These are phyloP conservation scores for Aleiodes testaceus DNA, from an alignment of 2,888 invertebrate genomes.

Conservation along the genomic window DNA sequence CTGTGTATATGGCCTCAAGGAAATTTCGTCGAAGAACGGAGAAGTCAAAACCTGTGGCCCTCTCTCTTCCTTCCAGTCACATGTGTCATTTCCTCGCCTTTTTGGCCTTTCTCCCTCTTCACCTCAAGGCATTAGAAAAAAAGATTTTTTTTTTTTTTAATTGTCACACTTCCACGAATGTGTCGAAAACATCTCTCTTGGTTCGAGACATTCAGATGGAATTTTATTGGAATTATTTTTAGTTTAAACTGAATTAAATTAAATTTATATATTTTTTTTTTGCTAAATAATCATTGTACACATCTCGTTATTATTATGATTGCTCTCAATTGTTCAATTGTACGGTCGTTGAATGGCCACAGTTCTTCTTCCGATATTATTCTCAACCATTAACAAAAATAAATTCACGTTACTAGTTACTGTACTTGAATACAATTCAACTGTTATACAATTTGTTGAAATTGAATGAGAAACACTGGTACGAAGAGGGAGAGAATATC, in stretches of 20 bases:
- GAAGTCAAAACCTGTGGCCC: constrained; percentile 29
- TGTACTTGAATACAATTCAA: background rate
- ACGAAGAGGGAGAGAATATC: constrained; percentile 46
- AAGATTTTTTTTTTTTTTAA: too few species aligned
- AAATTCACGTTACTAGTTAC: constrained; percentile 16
- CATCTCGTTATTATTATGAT: constrained; percentile 68
- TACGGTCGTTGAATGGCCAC: constrained; percentile 70
- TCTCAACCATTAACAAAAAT: constrained; percentile 9
- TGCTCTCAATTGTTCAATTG: constrained; percentile 73
- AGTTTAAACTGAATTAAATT: background rate
- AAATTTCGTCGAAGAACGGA: constrained; percentile 42
- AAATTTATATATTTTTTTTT: constrained; percentile 11
- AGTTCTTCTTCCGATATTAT: constrained; percentile 42
- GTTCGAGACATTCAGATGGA: constrained; percentile 11
- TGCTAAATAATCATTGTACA: constrained; percentile 32
- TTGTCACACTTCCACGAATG: constrained; percentile 18
- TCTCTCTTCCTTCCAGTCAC: constrained; percentile 28
- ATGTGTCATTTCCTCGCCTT: constrained; percentile 39
- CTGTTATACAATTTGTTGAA: constrained; percentile 19
- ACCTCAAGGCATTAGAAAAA: background rate
- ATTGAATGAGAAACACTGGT: constrained; percentile 64
- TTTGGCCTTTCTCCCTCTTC: background rate
- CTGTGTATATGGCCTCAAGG: constrained; percentile 21
- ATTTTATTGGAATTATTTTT: background rate
- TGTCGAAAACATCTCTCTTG: constrained; percentile 26